Evolutionary conservation across 2,113 vertebrate genomes (phyloP), one percentile per base, ranked within the genome.

Genomic region (Furnarius figulus): DNA sequence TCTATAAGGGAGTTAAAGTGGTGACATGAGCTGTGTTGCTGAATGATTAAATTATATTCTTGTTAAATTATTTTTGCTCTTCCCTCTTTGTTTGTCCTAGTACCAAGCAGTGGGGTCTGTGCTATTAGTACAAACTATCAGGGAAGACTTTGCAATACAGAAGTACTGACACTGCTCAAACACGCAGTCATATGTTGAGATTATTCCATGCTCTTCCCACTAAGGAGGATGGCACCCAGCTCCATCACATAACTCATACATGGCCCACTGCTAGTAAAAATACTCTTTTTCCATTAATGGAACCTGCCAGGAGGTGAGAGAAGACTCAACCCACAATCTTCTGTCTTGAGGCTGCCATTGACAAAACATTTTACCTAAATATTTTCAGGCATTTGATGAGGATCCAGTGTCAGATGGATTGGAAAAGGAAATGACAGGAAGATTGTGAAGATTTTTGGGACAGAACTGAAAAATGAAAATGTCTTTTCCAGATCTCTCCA

Each of bases 401-500:
- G 65, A 92, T 95, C 86, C 66, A 73, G 70, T 90, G 72, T 93
- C 79, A 93, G 92, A 96, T 73, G 66, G 76, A 94, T 85, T 94
- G 73, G 76, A 92, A 96, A 97, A 96, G 76, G 92, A 93, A 97
- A 96, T 77, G 87, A 90, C 94, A 90, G 76, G 66, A 89, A 87
- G 79, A 91, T 86, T 82, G 79, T 89, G 93, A 79, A 85, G 76
- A 85, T 93, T 96, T 94, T 91, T 89, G 71, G 84, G 91, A 97
- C 81, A 88, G 87, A 86, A 72, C 65, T 78, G 66, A 93, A 92
- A 91, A 97, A 93, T 62, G 66, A 96, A 95, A 96, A 97, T 97
- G 95, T 84, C 47, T 97, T 97, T 96, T 93, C 79, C 96, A 97
- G 92, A 90, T 91, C 73, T 97, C 96, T 96, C 70, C 79, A 94